These are phyloP conservation scores for Schizopygopsis pylzovi DNA, from an alignment of 2,797 vertebrate genomes.

Conservation along the genomic window DNA sequence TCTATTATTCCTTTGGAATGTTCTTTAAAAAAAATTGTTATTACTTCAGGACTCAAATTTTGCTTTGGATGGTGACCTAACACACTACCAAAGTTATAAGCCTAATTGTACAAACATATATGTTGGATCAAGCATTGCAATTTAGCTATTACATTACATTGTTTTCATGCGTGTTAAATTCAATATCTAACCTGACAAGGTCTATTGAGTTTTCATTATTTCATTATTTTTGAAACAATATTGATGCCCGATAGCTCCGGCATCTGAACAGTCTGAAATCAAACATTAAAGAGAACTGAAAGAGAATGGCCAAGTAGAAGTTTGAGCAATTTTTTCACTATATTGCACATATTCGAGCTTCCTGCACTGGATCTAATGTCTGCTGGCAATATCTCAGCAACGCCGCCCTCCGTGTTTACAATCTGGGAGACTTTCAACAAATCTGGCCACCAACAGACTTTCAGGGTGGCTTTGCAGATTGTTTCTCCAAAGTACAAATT, in stretches of 20 bases:
- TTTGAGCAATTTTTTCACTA: not conserved
- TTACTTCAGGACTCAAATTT: not conserved
- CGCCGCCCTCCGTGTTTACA: not conserved
- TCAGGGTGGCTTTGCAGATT: conserved; percentile 1
- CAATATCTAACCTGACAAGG: not conserved
- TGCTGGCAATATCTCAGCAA: not conserved
- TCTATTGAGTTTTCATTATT: not conserved
- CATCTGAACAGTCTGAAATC: not conserved
- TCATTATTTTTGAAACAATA: not conserved
- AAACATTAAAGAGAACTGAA: not conserved
- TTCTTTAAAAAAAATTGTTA: not conserved
- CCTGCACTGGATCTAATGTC: not conserved
- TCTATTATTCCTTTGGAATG: not conserved
- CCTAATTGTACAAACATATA: not conserved
- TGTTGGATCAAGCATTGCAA: not conserved
- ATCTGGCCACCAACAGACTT: not conserved
- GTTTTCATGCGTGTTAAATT: not conserved
- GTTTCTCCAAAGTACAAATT: conserved; percentile 4
- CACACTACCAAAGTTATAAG: not conserved
- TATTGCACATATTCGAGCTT: conserved; percentile 1
- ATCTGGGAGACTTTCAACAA: conserved; percentile 7
- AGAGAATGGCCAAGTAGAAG: not conserved
- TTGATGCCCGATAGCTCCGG: not conserved
- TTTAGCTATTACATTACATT: not conserved
- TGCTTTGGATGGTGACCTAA: not conserved